Percentiles rank a stretch among this genome's conserved stretches.
phyloP scores from a whole-genome alignment of 2,113 vertebrate genomes.

The Cichladusa arquata region DNA sequence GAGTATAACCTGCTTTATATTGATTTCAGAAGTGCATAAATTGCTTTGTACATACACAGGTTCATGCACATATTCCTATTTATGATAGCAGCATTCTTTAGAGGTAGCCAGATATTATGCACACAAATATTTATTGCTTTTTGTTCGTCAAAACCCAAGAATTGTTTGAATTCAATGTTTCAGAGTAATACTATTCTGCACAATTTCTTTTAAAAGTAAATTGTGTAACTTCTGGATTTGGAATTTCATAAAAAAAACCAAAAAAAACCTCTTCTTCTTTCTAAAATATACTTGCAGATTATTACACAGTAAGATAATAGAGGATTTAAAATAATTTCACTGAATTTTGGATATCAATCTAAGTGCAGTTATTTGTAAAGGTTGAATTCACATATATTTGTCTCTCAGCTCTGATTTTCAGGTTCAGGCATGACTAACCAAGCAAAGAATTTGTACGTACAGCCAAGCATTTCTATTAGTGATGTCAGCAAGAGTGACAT shows the following conservation, averaged over 20 bases:
- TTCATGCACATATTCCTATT: background rate
- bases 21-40: accelerated
- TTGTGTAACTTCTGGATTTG: background rate
- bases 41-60: background rate
- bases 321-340: background rate
- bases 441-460: background rate
- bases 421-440: background rate
- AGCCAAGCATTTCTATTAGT: background rate
- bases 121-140: background rate
- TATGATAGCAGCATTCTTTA: background rate
- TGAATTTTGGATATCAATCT: background rate
- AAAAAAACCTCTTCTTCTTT: background rate
- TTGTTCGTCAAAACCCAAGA: background rate
- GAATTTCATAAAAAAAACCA: background rate
- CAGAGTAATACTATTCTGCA: background rate
- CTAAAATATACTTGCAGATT: background rate
- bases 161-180: background rate
- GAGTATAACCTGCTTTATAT: background rate
- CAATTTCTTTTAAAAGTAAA: background rate
- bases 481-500: background rate
- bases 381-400: background rate
- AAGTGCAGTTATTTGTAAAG: background rate
- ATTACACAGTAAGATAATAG: background rate
- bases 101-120: background rate
- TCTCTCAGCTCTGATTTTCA: background rate